Evolutionary conservation across 2,797 vertebrate species (phyloP).

Genomic region (Coccyzus lansbergi): DNA sequence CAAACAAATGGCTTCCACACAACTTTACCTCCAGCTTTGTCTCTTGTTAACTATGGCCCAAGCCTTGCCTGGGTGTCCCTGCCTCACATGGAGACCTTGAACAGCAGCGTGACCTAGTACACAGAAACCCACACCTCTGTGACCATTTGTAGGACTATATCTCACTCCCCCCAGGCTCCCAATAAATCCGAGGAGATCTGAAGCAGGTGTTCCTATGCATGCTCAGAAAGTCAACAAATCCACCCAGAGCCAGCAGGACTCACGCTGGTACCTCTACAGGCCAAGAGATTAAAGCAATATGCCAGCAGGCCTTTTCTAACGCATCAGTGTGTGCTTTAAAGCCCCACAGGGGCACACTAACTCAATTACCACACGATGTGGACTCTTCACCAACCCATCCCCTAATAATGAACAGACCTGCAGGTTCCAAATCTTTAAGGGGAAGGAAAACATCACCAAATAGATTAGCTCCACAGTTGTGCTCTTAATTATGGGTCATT

Average conservation of each 20-base stretch:
- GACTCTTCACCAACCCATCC: constrained; percentile 32
- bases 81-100: background rate
- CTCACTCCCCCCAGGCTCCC: background rate
- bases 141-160: background rate
- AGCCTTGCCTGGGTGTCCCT: background rate
- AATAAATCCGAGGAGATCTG: background rate
- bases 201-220: background rate
- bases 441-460: constrained; percentile 38
- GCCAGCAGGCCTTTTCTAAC: background rate
- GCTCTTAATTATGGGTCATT: constrained; percentile 75
- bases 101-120: background rate
- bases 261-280: background rate
- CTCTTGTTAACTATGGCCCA: background rate
- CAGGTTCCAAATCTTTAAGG: constrained; percentile 33
- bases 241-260: background rate
- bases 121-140: fast-evolving
- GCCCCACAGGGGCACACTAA: background rate
- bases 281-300: background rate
- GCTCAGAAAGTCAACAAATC: background rate
- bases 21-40: background rate
- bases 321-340: background rate
- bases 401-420: constrained; percentile 13
- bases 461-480: constrained; percentile 48
- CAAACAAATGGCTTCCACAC: background rate
- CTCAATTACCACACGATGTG: background rate